phyloP scores from a whole-genome alignment of 2,113 vertebrate genomes.

The cat (Felis catus) region DNA sequence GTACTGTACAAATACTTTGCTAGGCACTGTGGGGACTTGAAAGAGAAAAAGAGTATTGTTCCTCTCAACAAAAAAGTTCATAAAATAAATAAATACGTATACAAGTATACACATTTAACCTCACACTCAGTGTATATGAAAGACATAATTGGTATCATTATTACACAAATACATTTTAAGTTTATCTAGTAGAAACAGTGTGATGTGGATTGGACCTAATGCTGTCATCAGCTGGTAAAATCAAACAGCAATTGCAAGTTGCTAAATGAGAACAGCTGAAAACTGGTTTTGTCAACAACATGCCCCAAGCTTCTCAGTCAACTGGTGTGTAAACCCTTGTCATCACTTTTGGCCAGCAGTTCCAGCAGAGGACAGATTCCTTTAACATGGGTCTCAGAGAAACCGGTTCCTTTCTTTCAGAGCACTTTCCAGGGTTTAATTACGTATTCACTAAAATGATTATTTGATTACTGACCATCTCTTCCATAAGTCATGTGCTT shows the following conservation, averaged over 20 bases:
- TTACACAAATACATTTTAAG: neutral
- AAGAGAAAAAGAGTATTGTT: neutral
- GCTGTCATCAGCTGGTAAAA: neutral
- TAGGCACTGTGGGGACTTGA: neutral
- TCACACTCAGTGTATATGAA: neutral
- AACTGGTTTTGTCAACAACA: neutral
- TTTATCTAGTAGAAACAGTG: neutral
- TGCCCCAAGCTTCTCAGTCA: neutral
- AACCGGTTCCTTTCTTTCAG: neutral
- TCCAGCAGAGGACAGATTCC: neutral
- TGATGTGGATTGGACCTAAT: neutral
- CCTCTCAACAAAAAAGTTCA: neutral
- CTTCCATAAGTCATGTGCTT: neutral
- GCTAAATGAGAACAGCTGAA: neutral
- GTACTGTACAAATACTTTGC: neutral
- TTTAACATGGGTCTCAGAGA: neutral
- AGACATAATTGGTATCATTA: neutral
- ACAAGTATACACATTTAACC: neutral
- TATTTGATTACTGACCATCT: neutral
- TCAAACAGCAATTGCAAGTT: neutral
- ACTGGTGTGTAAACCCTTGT: neutral
- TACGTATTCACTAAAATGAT: neutral
- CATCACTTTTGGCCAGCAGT: neutral
- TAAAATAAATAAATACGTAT: neutral
- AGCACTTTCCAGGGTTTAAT: neutral